These are phyloP conservation scores for Lepidocyrtinus sp. DNA, from an alignment of 2,888 invertebrate genomes.

Conservation along the genomic window DNA sequence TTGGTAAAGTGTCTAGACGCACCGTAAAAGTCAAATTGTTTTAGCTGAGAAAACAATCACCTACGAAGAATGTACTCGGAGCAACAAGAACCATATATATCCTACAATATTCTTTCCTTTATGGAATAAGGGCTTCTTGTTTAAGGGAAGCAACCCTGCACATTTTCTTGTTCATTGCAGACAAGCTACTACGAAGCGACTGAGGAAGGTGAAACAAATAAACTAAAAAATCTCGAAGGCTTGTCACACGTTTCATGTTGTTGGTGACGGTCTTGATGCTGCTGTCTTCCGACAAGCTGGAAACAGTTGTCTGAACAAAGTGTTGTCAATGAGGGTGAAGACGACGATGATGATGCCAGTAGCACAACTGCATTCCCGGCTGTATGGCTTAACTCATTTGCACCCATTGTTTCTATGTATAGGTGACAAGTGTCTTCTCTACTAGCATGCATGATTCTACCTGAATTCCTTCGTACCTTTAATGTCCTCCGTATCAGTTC, in stretches of 20 bases:
- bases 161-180: neutral
- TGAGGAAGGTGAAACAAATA: conserved; percentile 36
- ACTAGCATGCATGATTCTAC: too few relatives aligned
- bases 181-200: conserved; percentile 29
- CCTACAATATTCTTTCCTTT: too few relatives aligned
- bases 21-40: too few relatives aligned
- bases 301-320: conserved; percentile 13
- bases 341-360: neutral
- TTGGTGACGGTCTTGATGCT: neutral
- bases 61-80: too few relatives aligned
- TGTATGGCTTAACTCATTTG: conserved; percentile 30
- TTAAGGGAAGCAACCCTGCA: neutral
- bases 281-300: conserved; percentile 6
- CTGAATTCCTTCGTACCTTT: too few relatives aligned
- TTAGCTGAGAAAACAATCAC: too few relatives aligned
- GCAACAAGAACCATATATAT: too few relatives aligned
- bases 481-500: too few relatives aligned
- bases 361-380: neutral
- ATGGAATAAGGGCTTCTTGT: neutral
- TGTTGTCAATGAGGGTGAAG: neutral
- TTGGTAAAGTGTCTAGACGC: too few relatives aligned
- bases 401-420: conserved; percentile 22
- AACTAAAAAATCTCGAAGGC: conserved; percentile 32
- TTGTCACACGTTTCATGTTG: conserved; percentile 41
- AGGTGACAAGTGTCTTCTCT: too few relatives aligned